Base-by-base conservation (phyloP, 2,113 vertebrate genomes). In the Gymnocephalus cernua region DNA sequence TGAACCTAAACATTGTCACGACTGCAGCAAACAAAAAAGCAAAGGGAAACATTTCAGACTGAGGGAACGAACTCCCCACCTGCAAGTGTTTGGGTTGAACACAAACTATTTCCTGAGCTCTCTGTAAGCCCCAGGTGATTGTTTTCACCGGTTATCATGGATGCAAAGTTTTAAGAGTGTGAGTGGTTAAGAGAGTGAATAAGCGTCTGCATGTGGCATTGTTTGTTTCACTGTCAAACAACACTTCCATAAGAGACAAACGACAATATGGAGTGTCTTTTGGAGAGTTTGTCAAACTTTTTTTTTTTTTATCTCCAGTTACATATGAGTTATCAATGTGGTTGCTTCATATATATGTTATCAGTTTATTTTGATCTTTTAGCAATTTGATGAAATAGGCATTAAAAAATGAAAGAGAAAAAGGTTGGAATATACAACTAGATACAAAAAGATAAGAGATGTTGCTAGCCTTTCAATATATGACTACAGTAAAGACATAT, bases 11-110 rank as follows among this genome's bases (percentile, higher is more conserved):
- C 84, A 88, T 84, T 84, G 72, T 70, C 80, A 86, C n/a, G 56
- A 29, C 64, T 84, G 77, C 35, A 27, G 68, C 62, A 83, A 73
- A 83, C 68, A 67, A 38, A 78, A 74, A 57, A 47, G 56, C 16
- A 63, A 69, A 58, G 50, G 27, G 44, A 79, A 59, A 71, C 63
- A 70, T 87, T 82, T 87, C 75, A 81, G 58, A 86, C 54, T 65
- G 63, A 63, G 53, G 21, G 41, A 81, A 64, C 61, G 51, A 44
- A 74, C 51, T 79, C 47, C 80, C 58, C 54, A 3, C 25, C 58
- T 77, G 58, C 29, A 41, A 63, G 75, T 91, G 87, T 92, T 91
- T 91, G 74, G 71, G 74, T 38, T 81, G 41, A 86, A 79, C 45
- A 65, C 82, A 88, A 84, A 87, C 83, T 38, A 51, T 87, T 83